Evolutionary conservation across 2,888 invertebrate species (phyloP), one percentile per base, ranked within the genome.

Genomic region (Arge pagana): DNA sequence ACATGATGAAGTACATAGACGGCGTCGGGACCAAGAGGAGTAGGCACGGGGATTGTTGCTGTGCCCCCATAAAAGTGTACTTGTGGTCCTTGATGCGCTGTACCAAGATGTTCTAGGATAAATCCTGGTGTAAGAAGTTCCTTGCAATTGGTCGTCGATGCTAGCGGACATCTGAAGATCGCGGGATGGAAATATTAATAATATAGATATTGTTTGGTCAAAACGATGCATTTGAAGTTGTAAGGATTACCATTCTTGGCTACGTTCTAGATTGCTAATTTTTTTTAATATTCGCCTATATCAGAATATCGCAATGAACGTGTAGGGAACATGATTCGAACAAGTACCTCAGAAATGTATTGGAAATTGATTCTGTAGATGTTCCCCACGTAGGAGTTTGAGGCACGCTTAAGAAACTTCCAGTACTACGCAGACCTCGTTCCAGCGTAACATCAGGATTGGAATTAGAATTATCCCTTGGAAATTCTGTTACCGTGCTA

Each of bases 301-400:
- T n/a, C n/a, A n/a, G n/a, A n/a, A n/a, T n/a, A n/a, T n/a, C n/a
- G n/a, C n/a, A n/a, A n/a, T n/a, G n/a, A n/a, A n/a, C n/a, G n/a
- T n/a, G n/a, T n/a, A n/a, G n/a, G n/a, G n/a, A n/a, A n/a, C n/a
- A n/a, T n/a, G n/a, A n/a, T n/a, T n/a, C n/a, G n/a, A n/a, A n/a
- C n/a, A n/a, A n/a, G n/a, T n/a, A n/a, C n/a, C n/a, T n/a, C n/a
- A n/a, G n/a, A n/a, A 45, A 45, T 13, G 33, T 33, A 23, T 45
- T 45, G 1, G 61, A 57, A 10, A 74, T 58, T 5, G 70, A 75
- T 28, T 75, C 73, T 6, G 60, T 68, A 8, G 74, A 75, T 7
- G 68, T 71, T 6, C 72, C 70, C 74, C 73, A 74, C 8, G 62
- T 50, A 0, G 72, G 66, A 3, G 70, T 71, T 5, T 62, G 53